Evolutionary conservation across 2,888 invertebrate genomes (phyloP).

Genomic region (Dichetophora obliterata): DNA sequence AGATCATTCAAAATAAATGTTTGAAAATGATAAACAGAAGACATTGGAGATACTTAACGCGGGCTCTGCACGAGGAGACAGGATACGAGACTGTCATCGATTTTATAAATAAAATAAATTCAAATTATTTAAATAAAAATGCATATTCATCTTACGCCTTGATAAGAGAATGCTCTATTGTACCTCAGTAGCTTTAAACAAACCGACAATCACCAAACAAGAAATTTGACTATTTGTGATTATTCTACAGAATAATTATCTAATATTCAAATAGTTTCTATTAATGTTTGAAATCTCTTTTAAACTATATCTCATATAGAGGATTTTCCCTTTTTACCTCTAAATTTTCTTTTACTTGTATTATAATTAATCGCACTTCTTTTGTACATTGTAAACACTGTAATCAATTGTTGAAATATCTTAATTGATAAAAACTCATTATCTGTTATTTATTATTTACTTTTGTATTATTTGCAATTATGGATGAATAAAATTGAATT

Average conservation of each 20-base stretch:
- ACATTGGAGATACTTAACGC: neutral
- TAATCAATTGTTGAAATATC: neutral
- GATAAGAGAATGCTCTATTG: neutral
- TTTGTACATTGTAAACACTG: neutral
- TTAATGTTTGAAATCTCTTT: neutral
- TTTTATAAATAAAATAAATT: neutral
- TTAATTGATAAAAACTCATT: neutral
- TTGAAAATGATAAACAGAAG: slow-evolving; percentile 2
- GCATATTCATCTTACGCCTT: neutral
- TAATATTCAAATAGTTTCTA: neutral
- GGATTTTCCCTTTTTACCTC: neutral
- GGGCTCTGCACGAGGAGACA: neutral
- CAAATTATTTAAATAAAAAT: neutral
- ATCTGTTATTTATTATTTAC: neutral
- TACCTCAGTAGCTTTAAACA: neutral
- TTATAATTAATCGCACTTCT: neutral
- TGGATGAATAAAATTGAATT: too few relatives aligned
- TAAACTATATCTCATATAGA: neutral
- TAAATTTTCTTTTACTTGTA: neutral
- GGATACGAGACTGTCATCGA: neutral
- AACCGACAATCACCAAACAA: neutral
- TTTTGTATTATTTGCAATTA: too few relatives aligned
- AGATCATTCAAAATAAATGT: neutral
- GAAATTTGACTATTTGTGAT: neutral
- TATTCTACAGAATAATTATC: neutral